Conservation (phyloP, 2,797 vertebrate genomes). For the Gobio occitaniae region DNA sequence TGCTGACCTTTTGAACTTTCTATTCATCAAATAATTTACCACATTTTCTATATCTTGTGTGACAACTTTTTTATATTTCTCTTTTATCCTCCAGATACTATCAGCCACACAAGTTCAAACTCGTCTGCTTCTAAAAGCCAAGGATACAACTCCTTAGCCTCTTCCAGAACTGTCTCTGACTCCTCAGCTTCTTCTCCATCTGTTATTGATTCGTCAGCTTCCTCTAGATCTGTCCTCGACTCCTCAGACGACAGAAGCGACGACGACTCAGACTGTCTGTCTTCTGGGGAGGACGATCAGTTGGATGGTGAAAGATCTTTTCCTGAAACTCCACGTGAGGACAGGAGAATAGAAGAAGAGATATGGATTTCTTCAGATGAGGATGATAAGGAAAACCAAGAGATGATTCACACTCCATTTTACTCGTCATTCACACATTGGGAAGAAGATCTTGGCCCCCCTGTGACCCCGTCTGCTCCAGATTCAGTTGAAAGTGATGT, state of each 20-base stretch:
- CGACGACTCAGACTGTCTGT: slow-evolving; percentile 75
- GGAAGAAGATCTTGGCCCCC: slow-evolving; percentile 68
- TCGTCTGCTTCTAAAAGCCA: slow-evolving; percentile 39
- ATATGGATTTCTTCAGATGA: slow-evolving; percentile 77
- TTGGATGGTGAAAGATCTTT: slow-evolving; percentile 58
- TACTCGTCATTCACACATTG: slow-evolving; percentile 8
- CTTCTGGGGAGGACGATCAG: slow-evolving; percentile 66
- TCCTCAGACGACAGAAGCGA: slow-evolving; percentile 82
- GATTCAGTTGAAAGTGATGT: slow-evolving; percentile 75
- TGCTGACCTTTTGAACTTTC: too few species aligned
- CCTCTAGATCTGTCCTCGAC: slow-evolving; percentile 54
- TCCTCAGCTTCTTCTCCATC: slow-evolving; percentile 54
- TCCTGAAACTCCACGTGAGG: slow-evolving; percentile 40
- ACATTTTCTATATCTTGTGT: background rate
- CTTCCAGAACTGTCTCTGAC: slow-evolving; percentile 75
- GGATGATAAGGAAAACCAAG: slow-evolving; percentile 69
- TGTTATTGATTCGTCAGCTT: slow-evolving; percentile 36
- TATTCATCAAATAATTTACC: background rate
- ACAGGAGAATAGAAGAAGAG: slow-evolving; percentile 66
- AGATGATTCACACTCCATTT: slow-evolving; percentile 45
- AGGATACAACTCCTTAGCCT: slow-evolving; percentile 56
- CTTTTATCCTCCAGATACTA: slow-evolving; percentile 67
- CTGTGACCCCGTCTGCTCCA: slow-evolving; percentile 66
- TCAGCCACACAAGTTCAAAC: slow-evolving; percentile 57
- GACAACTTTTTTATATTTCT: background rate